phyloP scores from a whole-genome alignment of 1,140 invertebrate species.

The Neoseiulus cucumeris region DNA sequence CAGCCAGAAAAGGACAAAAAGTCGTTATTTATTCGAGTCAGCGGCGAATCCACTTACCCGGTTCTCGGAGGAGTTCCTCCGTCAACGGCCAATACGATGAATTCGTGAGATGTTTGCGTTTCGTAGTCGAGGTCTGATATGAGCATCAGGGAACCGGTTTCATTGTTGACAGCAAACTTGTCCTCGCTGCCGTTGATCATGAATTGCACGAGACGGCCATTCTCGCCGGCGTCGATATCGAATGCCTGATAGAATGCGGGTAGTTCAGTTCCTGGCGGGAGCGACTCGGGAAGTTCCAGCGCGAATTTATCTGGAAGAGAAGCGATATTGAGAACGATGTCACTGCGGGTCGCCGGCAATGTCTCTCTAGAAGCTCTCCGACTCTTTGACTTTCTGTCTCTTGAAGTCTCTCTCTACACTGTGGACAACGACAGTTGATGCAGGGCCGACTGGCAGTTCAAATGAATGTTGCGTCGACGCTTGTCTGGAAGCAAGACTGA shows the following conservation, averaged over 20 bases:
- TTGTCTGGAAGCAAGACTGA: no score
- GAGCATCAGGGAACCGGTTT: conserved; percentile 20
- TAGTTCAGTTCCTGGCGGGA: conserved; percentile 21
- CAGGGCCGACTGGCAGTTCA: no score
- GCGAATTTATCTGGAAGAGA: conserved; percentile 18
- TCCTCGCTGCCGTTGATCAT: conserved; percentile 19
- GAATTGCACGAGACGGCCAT: conserved; percentile 22
- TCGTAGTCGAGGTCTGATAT: conserved; percentile 22
- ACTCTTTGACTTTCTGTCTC: no score
- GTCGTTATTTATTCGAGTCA: no score
- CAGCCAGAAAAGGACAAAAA: no score
- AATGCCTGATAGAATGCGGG: conserved; percentile 20
- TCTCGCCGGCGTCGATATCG: conserved; percentile 21
- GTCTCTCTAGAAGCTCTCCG: no score
- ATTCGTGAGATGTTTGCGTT: conserved; percentile 19
- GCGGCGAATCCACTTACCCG: conserved; percentile 14
- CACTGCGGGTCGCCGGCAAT: no score
- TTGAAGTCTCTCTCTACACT: no score
- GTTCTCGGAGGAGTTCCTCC: conserved; percentile 20
- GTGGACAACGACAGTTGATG: no score
- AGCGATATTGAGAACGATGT: neutral
- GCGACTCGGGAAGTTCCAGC: conserved; percentile 22
- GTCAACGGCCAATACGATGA: conserved; percentile 22
- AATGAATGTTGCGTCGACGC: no score
- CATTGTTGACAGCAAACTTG: conserved; percentile 21